Base-by-base conservation (phyloP, 1,140 invertebrate genomes). In the Habropoda laboriosa region DNA sequence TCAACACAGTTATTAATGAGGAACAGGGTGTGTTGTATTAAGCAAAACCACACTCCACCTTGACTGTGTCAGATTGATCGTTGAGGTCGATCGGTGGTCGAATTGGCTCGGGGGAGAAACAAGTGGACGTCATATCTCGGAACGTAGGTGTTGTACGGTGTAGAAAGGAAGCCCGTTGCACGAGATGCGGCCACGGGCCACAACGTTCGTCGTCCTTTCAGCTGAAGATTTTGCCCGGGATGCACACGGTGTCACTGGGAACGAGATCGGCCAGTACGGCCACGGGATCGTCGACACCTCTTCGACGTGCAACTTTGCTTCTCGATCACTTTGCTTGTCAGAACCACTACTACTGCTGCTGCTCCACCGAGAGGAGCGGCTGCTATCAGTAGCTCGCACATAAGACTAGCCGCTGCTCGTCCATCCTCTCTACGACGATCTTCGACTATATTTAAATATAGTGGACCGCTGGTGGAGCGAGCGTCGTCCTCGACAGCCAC, bases 11-110 rank as follows among this genome's bases (percentile, higher is more conserved):
- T 30, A n/a, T n/a, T n/a, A 49, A 24, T 7, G 60, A 1, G 13
- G 32, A 8, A 38, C 38, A n/a, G n/a, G n/a, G n/a, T n/a, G n/a
- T n/a, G n/a, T n/a, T n/a, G n/a, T n/a, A n/a, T n/a, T n/a, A n/a
- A n/a, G n/a, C 38, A 63, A 27, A 35, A 38, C 70, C 42, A 67
- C 75, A 83, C 53, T 73, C 55, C 89, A 97, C 97, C 96, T 96
- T 96, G 71, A 97, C 92, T 82, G 95, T 91, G 87, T 97, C 96
- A 60, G 96, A 97, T 90, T 97, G 97, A 82, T 95, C 95, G 87
- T 89, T 94, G 67, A 97, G 93, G 90, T 96, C 96, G 89, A 97
- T 96, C 63, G 97, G 96, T 77, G 95, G 94, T 83, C 95, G 94
- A 76, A 97, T 94, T 32, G 95, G 95, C 78, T 94, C 90, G 89